phyloP scores from a whole-genome alignment of 2,113 vertebrate species.

The Peromyscus californicus region DNA sequence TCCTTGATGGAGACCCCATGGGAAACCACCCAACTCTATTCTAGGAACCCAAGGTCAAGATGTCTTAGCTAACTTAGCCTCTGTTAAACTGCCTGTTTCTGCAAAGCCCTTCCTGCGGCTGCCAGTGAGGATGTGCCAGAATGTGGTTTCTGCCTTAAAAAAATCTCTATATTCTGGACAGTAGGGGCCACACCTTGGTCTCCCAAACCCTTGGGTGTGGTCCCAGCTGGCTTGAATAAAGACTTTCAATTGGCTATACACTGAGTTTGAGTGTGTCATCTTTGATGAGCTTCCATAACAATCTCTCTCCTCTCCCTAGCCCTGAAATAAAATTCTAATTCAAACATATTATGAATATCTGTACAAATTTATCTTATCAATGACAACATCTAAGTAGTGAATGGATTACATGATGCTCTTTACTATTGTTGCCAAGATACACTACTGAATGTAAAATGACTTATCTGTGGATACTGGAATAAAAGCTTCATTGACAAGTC shows the following conservation, averaged over 20 bases:
- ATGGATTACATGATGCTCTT: background rate
- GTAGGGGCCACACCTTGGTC: background rate
- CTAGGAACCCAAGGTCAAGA: background rate
- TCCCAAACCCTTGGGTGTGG: background rate
- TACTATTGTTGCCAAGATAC: background rate
- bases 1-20: background rate
- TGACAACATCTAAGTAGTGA: background rate
- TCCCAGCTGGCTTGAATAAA: background rate
- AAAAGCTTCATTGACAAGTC: background rate
- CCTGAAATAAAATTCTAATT: background rate
- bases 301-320: background rate
- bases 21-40: background rate
- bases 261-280: too few species aligned
- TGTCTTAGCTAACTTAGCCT: background rate
- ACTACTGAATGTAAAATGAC: background rate
- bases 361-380: background rate
- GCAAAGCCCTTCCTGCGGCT: background rate
- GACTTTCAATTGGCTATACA: background rate
- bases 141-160: background rate
- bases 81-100: background rate
- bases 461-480: background rate
- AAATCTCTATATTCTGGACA: background rate
- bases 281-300: background rate
- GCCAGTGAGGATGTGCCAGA: background rate
- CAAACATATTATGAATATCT: conserved; percentile 29